These are phyloP conservation scores for Clarias fuscus DNA, from an alignment of 2,797 vertebrate species.

Conservation along the genomic window DNA sequence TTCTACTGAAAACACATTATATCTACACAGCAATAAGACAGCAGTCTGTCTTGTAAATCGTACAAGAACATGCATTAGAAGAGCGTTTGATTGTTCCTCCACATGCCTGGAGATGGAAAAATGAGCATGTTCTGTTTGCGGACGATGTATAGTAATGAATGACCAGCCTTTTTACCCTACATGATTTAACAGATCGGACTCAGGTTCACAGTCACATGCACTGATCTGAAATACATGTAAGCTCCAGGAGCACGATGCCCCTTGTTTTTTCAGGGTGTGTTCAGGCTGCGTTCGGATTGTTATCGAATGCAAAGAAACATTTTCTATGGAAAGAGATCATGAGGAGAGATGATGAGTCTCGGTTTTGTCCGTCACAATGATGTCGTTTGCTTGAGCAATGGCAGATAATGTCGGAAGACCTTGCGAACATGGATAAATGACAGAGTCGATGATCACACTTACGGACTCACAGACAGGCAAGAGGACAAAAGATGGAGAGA, in stretches of 20 bases:
- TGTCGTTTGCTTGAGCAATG: constrained; percentile 6
- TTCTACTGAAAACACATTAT: background rate
- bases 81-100: constrained; percentile 7
- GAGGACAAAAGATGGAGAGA: constrained; percentile 51
- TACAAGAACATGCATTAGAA: constrained; percentile 29
- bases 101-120: constrained; percentile 38
- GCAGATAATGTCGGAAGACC: background rate
- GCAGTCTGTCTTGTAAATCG: constrained; percentile 10
- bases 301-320: background rate
- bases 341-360: constrained; percentile 4
- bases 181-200: constrained; percentile 32
- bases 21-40: background rate
- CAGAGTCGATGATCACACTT: constrained; percentile 40
- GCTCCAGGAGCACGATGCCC: background rate
- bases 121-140: constrained; percentile 24
- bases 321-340: constrained; percentile 27
- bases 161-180: constrained; percentile 25
- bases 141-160: constrained; percentile 24
- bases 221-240: constrained; percentile 31
- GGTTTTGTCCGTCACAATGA: background rate
- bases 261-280: too few relatives aligned
- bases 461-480: constrained; percentile 54
- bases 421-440: constrained; percentile 18
- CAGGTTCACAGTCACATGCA: constrained; percentile 45
- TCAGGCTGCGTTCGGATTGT: constrained; percentile 3